Evolutionary conservation across 2,113 vertebrate species (phyloP).

Genomic region (Sylvia atricapilla): DNA sequence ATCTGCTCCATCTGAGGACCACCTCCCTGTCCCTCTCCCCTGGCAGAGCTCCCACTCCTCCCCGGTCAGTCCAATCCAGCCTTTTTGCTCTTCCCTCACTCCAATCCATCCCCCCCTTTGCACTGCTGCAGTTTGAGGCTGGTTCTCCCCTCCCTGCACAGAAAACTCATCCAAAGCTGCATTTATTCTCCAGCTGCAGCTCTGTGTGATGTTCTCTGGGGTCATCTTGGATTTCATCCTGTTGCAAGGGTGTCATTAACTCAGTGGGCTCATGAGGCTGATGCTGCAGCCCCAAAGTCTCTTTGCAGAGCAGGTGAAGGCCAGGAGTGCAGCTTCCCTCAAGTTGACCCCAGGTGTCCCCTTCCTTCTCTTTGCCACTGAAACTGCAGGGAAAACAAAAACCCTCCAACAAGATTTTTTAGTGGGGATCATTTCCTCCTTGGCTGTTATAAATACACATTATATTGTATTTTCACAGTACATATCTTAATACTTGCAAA

Average conservation of each 20-base stretch:
- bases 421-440: background rate
- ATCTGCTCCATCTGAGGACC: background rate
- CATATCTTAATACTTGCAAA: no score
- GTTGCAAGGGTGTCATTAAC: fast-evolving
- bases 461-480: no score
- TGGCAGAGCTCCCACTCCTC: background rate
- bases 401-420: background rate
- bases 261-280: background rate
- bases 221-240: background rate
- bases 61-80: background rate
- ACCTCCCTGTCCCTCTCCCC: background rate
- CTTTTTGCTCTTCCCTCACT: background rate
- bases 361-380: background rate
- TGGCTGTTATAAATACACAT: no score
- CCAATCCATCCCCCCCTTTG: background rate
- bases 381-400: background rate
- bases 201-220: background rate
- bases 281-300: background rate
- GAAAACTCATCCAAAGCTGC: background rate
- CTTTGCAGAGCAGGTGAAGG: background rate
- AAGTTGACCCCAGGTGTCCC: background rate
- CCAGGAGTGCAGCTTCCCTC: background rate
- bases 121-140: background rate
- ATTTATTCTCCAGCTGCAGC: background rate
- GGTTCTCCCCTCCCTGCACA: background rate